These are phyloP conservation scores for Eudasyphora cyanicolor DNA, from an alignment of 2,888 invertebrate genomes.

Conservation along the genomic window DNA sequence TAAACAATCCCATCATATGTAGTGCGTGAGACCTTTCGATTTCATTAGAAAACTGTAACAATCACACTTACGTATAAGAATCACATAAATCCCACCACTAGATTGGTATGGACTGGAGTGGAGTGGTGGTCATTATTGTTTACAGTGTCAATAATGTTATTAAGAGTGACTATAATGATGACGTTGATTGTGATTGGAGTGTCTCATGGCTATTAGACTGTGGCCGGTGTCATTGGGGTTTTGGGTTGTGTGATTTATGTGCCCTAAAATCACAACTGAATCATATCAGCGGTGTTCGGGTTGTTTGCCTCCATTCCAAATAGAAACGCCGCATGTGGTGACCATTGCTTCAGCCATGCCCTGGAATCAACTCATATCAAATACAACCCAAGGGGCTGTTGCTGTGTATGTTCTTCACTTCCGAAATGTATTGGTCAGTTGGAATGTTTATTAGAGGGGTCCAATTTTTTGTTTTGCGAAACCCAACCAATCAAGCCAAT, in stretches of 20 bases:
- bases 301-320: background rate
- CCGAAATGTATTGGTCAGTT: too few relatives aligned
- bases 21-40: slow-evolving; percentile 16
- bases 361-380: background rate
- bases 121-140: slow-evolving; percentile 5
- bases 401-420: background rate
- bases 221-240: background rate
- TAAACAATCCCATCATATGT: background rate
- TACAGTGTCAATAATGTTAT: background rate
- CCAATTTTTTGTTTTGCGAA: too few relatives aligned
- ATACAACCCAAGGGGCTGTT: background rate
- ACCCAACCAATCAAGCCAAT: too few relatives aligned
- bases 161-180: slow-evolving; percentile 1
- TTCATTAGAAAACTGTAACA: slow-evolving; percentile 39
- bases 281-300: background rate
- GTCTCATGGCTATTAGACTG: background rate
- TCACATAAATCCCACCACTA: too few relatives aligned
- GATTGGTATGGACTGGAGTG: too few relatives aligned
- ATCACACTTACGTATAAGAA: background rate
- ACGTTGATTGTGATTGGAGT: background rate
- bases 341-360: background rate
- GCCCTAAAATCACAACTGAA: slow-evolving; percentile 14
- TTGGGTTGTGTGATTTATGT: slow-evolving; percentile 15
- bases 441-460: too few relatives aligned
- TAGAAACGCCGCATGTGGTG: slow-evolving; percentile 21